Evolutionary conservation across 37 sponge, comb jelly and placozoan species (phyloP).

Genomic region (Chondrilla cf. caribensis): DNA sequence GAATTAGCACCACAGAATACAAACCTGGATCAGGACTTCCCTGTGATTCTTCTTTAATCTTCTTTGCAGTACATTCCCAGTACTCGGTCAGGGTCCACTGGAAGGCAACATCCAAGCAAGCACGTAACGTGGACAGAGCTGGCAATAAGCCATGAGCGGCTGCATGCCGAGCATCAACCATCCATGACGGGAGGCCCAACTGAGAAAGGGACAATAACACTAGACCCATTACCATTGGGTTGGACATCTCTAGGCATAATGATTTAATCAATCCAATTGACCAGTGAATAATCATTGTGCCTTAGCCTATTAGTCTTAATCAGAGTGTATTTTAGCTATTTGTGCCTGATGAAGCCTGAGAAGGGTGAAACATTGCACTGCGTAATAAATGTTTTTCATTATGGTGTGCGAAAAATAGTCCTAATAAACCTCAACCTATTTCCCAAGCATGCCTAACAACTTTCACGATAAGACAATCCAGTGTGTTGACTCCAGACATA

Average conservation of each 20-base stretch:
- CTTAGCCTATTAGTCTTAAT: too few species aligned
- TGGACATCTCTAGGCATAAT: not conserved
- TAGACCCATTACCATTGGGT: not conserved
- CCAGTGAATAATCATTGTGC: too few species aligned
- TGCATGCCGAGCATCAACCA: slow-evolving; percentile 19
- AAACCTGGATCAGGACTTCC: too few species aligned
- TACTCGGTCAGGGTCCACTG: not conserved
- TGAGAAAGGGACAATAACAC: not conserved
- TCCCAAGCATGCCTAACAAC: too few species aligned
- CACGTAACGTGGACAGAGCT: not conserved
- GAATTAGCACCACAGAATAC: not conserved
- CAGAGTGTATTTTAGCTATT: too few species aligned
- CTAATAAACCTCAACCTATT: too few species aligned
- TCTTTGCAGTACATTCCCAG: not conserved
- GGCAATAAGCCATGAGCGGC: slow-evolving; percentile 15
- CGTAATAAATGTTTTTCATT: too few species aligned
- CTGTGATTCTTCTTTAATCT: not conserved
- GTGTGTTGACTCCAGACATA: too few species aligned
- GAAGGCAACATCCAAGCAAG: slow-evolving; percentile 11
- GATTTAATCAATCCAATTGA: not conserved
- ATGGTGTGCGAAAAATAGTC: too few species aligned
- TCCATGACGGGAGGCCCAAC: slow-evolving; percentile 26
- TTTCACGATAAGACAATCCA: too few species aligned
- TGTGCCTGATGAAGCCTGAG: too few species aligned
- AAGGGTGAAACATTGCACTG: too few species aligned